Conservation (phyloP, 2,888 invertebrate species). For the Drosophila setosimentum region DNA sequence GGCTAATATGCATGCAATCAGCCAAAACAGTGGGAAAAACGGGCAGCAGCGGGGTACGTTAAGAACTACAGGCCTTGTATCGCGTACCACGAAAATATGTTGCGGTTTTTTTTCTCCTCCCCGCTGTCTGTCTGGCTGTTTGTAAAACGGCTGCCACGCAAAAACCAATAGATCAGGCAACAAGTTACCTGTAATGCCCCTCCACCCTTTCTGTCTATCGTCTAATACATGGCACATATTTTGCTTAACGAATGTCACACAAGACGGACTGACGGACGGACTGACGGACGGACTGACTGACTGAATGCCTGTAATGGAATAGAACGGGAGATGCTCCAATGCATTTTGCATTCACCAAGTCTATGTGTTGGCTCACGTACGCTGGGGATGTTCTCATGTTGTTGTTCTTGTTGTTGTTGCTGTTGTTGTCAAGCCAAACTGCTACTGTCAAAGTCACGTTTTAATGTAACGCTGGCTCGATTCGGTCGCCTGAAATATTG, state of each 20-base stretch:
- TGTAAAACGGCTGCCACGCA: constrained; percentile 72
- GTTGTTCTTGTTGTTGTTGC: constrained; percentile 28
- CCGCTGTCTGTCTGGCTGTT: neutral
- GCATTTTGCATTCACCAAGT: constrained; percentile 56
- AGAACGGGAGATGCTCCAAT: constrained; percentile 51
- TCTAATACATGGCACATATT: constrained; percentile 69
- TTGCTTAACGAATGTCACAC: constrained; percentile 77
- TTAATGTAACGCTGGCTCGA: constrained; percentile 73
- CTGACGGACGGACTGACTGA: constrained; percentile 11
- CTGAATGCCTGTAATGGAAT: constrained; percentile 44
- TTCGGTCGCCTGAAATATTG: constrained; percentile 74
- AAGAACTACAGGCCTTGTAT: constrained; percentile 30
- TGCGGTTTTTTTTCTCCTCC: constrained; percentile 40
- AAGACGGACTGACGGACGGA: constrained; percentile 22
- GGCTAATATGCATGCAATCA: constrained; percentile 81
- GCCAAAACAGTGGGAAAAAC: constrained; percentile 52
- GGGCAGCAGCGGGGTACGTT: neutral
- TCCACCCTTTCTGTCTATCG: neutral
- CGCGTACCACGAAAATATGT: constrained; percentile 71
- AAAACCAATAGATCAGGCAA: constrained; percentile 79
- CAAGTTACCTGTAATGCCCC: constrained; percentile 20
- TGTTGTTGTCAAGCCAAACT: constrained; percentile 66
- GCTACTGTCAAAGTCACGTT: constrained; percentile 81
- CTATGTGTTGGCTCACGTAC: constrained; percentile 75
- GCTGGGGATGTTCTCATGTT: constrained; percentile 28